Evolutionary conservation across 2,113 vertebrate genomes (phyloP).

Genomic region (Poecilia latipinna): DNA sequence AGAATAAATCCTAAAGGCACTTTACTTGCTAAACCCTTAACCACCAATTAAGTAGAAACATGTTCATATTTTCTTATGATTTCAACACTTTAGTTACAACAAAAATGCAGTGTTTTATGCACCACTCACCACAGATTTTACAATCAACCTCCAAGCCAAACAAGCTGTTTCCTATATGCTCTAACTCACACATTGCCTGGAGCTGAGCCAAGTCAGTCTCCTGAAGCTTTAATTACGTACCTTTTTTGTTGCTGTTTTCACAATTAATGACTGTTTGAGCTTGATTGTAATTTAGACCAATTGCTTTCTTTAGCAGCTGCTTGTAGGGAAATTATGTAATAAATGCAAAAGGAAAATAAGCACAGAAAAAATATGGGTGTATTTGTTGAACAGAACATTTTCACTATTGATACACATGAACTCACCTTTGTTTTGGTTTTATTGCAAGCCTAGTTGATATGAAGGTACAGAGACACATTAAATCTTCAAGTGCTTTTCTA

Average conservation of each 20-base stretch:
- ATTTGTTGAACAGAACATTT: too few species aligned
- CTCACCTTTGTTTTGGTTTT: too few species aligned
- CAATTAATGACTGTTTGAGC: constrained; percentile 8
- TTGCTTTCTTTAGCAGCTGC: not conserved
- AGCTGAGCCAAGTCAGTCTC: constrained; percentile 13
- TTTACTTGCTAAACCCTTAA: not conserved
- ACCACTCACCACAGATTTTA: constrained; percentile 34
- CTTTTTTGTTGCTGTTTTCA: not conserved
- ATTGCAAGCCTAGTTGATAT: too few species aligned
- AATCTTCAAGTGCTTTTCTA: too few species aligned
- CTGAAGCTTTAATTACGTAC: constrained; percentile 14
- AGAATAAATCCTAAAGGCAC: not conserved
- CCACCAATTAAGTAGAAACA: not conserved
- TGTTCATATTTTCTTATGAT: constrained; percentile 1
- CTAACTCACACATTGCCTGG: constrained; percentile 14
- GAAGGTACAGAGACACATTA: too few species aligned
- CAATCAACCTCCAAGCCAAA: constrained; percentile 39
- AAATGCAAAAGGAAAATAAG: too few species aligned
- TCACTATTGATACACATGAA: too few species aligned
- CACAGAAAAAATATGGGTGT: too few species aligned
- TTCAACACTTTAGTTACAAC: constrained; percentile 1
- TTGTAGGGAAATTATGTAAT: too few species aligned
- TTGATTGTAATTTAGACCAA: not conserved
- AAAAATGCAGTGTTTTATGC: constrained; percentile 10
- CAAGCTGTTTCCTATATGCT: constrained; percentile 45